Conservation (phyloP, 2,797 vertebrate genomes). For the Sibirionetta formosa region DNA sequence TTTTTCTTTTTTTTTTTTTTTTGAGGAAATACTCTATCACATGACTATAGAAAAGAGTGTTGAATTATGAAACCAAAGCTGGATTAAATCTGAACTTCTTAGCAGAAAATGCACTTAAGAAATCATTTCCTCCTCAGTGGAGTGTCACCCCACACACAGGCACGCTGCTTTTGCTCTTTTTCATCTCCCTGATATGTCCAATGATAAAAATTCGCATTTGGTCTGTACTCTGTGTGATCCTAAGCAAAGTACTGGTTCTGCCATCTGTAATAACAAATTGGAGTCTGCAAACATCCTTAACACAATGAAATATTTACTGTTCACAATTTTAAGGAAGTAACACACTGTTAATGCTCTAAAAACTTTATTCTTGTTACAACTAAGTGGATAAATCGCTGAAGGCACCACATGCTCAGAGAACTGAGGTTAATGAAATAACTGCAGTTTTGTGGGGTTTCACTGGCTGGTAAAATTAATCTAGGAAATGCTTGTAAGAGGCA, state of each 20-base stretch:
- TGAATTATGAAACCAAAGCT: conserved; percentile 13
- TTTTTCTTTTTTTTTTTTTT: not conserved
- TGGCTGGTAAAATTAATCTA: conserved; percentile 40
- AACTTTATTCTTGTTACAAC: not conserved
- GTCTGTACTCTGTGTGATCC: accelerated
- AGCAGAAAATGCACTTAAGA: conserved; percentile 1
- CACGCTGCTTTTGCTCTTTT: not conserved
- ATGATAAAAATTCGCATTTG: not conserved
- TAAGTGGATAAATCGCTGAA: conserved; percentile 70
- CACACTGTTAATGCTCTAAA: not conserved
- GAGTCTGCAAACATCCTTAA: not conserved
- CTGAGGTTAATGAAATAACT: conserved; percentile 63
- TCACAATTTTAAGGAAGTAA: conserved; percentile 35
- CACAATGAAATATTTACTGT: conserved; percentile 58
- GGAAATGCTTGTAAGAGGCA: conserved; percentile 17
- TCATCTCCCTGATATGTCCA: not conserved
- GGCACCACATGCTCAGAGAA: conserved; percentile 39
- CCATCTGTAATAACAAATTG: not conserved
- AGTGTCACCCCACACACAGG: not conserved
- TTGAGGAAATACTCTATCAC: not conserved
- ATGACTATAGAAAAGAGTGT: not conserved
- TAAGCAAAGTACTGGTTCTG: not conserved
- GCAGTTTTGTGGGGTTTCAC: not conserved
- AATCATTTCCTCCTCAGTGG: not conserved
- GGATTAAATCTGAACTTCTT: conserved; percentile 8